Percentiles rank a stretch among this genome's conserved stretches.
These are phyloP conservation scores for Trachops cirrhosus DNA, from an alignment of 2,797 vertebrate species.

Conservation along the genomic window DNA sequence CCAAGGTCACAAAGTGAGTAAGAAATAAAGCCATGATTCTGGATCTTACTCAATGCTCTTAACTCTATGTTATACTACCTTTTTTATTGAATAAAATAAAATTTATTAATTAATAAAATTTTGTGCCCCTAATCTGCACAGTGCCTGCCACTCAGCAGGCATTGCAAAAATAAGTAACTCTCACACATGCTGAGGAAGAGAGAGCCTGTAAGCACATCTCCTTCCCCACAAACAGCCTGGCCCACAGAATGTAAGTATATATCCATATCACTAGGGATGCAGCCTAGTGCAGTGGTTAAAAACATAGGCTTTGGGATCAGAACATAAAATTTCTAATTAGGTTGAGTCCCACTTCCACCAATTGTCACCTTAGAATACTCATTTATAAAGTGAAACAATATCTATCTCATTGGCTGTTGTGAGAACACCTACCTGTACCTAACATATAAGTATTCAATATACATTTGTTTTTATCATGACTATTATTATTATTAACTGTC, in stretches of 20 bases:
- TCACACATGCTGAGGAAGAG: neutral
- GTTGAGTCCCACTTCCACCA: constrained; percentile 40
- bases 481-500: constrained; percentile 6
- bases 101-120: constrained; percentile 32
- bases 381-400: constrained; percentile 21
- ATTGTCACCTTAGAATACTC: constrained; percentile 26
- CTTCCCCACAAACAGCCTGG: neutral
- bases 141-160: neutral
- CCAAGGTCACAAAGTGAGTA: neutral
- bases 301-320: constrained; percentile 1
- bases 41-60: neutral
- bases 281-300: neutral
- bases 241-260: neutral
- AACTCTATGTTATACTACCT: neutral
- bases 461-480: constrained; percentile 25
- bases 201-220: neutral
- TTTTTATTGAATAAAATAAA: constrained; percentile 31
- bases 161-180: constrained; percentile 4
- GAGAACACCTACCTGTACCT: neutral
- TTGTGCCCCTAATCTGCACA: neutral
- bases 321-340: constrained; percentile 50
- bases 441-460: neutral
- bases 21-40: neutral
- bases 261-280: neutral
- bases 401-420: neutral